phyloP scores from a whole-genome alignment of 2,113 vertebrate species.

The Platanista minor region DNA sequence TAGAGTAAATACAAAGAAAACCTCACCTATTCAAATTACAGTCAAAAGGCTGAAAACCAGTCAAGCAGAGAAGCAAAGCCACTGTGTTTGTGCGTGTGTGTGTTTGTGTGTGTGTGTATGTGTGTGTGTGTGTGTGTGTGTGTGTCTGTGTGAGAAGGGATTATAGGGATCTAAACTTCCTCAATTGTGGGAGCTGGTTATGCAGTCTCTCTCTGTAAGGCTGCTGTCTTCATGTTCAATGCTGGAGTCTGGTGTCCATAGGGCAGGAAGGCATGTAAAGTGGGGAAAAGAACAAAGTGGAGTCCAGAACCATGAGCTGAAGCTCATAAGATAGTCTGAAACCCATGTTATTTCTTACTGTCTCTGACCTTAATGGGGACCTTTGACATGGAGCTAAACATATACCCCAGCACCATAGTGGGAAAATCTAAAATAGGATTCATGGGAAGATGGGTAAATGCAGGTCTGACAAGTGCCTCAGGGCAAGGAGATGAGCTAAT shows the following conservation, averaged over 20 bases:
- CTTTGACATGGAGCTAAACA: background rate
- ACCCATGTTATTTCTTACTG: background rate
- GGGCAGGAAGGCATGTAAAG: background rate
- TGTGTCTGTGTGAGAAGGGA: no score
- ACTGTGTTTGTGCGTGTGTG: no score
- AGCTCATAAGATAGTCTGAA: background rate
- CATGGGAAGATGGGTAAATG: fast-evolving
- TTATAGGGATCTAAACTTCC: background rate
- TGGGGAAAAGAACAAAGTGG: background rate
- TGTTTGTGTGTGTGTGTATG: background rate
- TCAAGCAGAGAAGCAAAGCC: background rate
- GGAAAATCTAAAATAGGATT: background rate
- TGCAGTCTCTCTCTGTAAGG: background rate
- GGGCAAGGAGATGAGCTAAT: no score
- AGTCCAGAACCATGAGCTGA: background rate
- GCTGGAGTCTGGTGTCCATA: background rate
- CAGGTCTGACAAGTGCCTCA: background rate
- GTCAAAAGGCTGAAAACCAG: background rate
- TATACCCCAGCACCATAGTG: fast-evolving
- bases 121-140: background rate
- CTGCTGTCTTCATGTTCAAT: background rate
- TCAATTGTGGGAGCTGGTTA: background rate
- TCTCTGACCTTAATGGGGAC: background rate
- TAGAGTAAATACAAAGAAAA: background rate
- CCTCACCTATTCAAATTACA: background rate